Conservation (phyloP, 2,888 invertebrate species). For the Penaeus monodon region DNA sequence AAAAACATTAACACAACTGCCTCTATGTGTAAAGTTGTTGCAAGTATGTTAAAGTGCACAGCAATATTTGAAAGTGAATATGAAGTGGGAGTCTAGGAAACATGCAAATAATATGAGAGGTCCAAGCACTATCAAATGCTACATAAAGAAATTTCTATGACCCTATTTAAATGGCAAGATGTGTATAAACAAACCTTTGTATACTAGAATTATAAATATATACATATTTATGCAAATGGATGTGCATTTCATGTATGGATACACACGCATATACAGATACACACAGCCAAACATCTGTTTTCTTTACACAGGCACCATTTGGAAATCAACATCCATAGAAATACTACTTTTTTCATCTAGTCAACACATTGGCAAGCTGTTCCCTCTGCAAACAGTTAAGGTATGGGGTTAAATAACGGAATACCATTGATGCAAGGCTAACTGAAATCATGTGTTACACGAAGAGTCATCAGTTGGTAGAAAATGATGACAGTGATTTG, state of each 20-base stretch:
- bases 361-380: too few relatives aligned
- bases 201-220: conserved; percentile 30
- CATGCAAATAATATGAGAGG: conserved; percentile 22
- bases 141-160: conserved; percentile 17
- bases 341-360: conserved; percentile 1
- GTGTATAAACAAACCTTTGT: conserved; percentile 25
- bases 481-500: too few relatives aligned
- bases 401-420: neutral
- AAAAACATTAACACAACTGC: too few relatives aligned
- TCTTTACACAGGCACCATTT: conserved; percentile 6
- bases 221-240: conserved; percentile 31
- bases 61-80: too few relatives aligned
- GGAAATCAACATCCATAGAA: conserved; percentile 2
- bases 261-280: conserved; percentile 1
- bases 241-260: conserved; percentile 14
- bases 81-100: conserved; percentile 6
- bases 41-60: too few relatives aligned
- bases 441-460: conserved; percentile 15
- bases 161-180: conserved; percentile 27
- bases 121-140: conserved; percentile 27
- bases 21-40: too few relatives aligned
- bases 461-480: neutral
- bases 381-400: too few relatives aligned
- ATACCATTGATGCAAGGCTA: conserved; percentile 43
- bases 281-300: neutral